These are phyloP conservation scores for Leptinotarsa lineolata DNA, from an alignment of 1,140 invertebrate genomes.

Conservation along the genomic window DNA sequence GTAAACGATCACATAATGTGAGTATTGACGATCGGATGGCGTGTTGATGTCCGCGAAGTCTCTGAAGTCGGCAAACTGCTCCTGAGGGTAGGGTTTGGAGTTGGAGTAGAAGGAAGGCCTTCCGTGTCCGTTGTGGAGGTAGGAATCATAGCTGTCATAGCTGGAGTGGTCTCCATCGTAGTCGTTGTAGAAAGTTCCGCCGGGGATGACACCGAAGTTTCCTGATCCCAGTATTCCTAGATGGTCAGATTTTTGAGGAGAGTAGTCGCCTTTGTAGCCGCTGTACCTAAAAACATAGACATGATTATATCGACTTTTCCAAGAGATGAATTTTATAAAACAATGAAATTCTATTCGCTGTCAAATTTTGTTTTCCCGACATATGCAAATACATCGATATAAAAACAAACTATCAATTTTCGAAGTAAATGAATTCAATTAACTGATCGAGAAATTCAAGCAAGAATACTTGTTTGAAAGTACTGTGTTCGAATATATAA, in stretches of 20 bases:
- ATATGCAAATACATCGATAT: too few species aligned
- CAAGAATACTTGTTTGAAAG: too few species aligned
- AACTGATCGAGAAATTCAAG: too few species aligned
- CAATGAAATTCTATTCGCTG: too few species aligned
- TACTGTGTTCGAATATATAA: too few species aligned
- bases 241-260: conserved; percentile 25
- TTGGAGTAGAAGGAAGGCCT: conserved; percentile 60
- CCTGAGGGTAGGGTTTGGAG: conserved; percentile 65
- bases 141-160: conserved; percentile 65
- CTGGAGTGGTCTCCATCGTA: conserved; percentile 59
- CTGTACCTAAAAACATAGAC: conserved; percentile 30
- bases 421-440: too few species aligned
- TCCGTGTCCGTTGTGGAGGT: conserved; percentile 70
- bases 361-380: too few species aligned
- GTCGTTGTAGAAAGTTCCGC: conserved; percentile 80
- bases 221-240: conserved; percentile 73
- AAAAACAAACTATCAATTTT: too few species aligned
- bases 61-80: conserved; percentile 84
- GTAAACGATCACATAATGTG: conserved; percentile 80
- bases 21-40: conserved; percentile 78
- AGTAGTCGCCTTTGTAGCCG: conserved; percentile 43
- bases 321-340: too few species aligned
- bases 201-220: conserved; percentile 85
- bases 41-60: conserved; percentile 88
- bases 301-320: too few species aligned